phyloP scores from a whole-genome alignment of 1,140 invertebrate genomes.

The Euglossa dilemma region DNA sequence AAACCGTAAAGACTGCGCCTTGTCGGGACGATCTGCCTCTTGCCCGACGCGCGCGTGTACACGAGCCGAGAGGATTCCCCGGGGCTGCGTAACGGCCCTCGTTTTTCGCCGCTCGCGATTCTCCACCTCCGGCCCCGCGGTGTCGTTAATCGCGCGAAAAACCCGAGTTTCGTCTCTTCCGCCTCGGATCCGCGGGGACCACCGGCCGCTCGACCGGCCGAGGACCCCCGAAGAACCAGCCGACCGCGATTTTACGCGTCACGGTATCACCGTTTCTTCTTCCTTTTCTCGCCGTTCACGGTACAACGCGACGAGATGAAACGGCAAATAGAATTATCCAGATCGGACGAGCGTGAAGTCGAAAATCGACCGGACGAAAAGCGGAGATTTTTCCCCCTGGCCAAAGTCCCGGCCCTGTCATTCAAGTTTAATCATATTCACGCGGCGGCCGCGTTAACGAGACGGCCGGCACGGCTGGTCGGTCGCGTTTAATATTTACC shows the following conservation, averaged over 20 bases:
- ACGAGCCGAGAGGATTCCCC: neutral
- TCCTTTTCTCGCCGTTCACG: neutral
- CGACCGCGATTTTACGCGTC: conserved; percentile 9
- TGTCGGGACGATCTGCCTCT: conserved; percentile 35
- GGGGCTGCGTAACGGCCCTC: neutral
- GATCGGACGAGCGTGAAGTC: conserved; percentile 5
- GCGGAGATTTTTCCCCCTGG: neutral
- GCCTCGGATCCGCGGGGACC: neutral
- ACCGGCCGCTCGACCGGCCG: no score
- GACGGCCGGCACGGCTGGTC: conserved; percentile 40
- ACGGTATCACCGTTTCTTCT: no score
- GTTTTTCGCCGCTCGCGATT: neutral
- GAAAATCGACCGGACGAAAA: neutral
- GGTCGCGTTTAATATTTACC: conserved; percentile 67
- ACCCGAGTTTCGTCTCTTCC: neutral
- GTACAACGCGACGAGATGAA: neutral
- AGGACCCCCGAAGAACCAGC: no score
- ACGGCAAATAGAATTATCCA: neutral
- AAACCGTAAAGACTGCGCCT: conserved; percentile 45
- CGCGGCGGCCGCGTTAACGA: conserved; percentile 62
- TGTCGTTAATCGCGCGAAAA: conserved; percentile 35
- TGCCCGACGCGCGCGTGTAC: neutral
- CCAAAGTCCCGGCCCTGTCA: conserved; percentile 31
- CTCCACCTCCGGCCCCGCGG: neutral
- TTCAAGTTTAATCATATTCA: conserved; percentile 66